Evolutionary conservation across 2,888 invertebrate species (phyloP), one percentile per base, ranked within the genome.

Genomic region (Pharmacophagus antenor): DNA sequence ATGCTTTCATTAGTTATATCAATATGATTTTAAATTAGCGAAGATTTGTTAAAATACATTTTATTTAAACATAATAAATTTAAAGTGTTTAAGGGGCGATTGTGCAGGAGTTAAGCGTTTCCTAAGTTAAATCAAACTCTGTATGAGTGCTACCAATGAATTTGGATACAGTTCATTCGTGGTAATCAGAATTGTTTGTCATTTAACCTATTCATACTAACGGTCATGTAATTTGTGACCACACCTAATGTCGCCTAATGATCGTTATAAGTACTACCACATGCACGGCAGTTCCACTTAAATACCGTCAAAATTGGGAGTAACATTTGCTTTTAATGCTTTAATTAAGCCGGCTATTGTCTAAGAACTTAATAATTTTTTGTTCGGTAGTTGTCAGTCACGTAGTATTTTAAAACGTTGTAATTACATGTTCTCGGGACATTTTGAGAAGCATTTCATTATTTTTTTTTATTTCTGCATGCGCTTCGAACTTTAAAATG

Each of bases 161-260:
- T 58, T 52, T 47, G 20, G 63, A 52, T 47, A 61, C 57, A 62
- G 42, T 55, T 49, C 42, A 53, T 42, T n/a, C 8, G 15, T 54
- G 12, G 2, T 52, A 48, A 59, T 54, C 47, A 25, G 51, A 61
- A 48, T 20, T 48, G 56, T 41, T 41, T 21, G 51, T 58, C 56
- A 56, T 62, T 58, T 62, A 62, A 58, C 55, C 54, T 58, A 56
- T 61, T 59, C 62, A 46, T 46, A 54, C 47, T 57, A 42, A 23
- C 62, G 61, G 65, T 70, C 70, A 70, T 64, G 67, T 66, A 52
- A 58, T 63, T 68, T 70, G 66, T 65, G 53, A 65, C 62, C 67
- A 63, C 52, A 59, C 65, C 65, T 72, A 71, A 76, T 74, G 72
- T 70, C 67, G 64, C 62, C 56, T 73, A 71, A 75, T 73, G 70